phyloP scores from a whole-genome alignment of 2,888 invertebrate species.

The Sycophila texana region DNA sequence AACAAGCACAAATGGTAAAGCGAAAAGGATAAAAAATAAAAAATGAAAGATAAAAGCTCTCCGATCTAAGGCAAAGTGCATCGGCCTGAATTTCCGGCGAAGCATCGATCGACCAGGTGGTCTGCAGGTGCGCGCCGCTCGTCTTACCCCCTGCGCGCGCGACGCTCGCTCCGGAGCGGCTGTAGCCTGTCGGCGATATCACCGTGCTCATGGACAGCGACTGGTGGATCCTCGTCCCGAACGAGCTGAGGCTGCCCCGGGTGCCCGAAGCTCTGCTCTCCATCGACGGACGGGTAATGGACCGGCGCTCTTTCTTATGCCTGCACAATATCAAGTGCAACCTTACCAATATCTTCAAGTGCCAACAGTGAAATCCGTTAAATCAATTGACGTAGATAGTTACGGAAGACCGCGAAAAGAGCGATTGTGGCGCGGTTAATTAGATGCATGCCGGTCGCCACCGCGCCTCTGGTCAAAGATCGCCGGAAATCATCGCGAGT shows the following conservation, averaged over 20 bases:
- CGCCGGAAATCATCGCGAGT: conserved; percentile 49
- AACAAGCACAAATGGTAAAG: too few species aligned
- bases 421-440: too few species aligned
- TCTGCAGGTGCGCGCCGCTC: conserved; percentile 24
- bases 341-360: too few species aligned
- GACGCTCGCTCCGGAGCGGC: not conserved
- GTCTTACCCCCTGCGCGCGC: not conserved
- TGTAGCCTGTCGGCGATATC: conserved; percentile 63
- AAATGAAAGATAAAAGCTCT: too few species aligned
- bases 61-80: conserved; percentile 54
- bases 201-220: conserved; percentile 68
- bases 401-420: not conserved
- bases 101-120: conserved; percentile 43
- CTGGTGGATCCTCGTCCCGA: conserved; percentile 70
- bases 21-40: too few species aligned
- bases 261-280: conserved; percentile 80
- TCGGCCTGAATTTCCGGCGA: conserved; percentile 52
- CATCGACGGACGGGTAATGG: conserved; percentile 80
- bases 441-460: not conserved
- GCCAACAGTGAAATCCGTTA: too few species aligned
- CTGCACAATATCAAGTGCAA: too few species aligned
- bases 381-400: too few species aligned
- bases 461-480: conserved; percentile 47
- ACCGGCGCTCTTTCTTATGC: too few species aligned
- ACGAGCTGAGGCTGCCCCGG: conserved; percentile 62